Conservation (phyloP, 2,888 invertebrate genomes). For the Acrobasis consociella region DNA sequence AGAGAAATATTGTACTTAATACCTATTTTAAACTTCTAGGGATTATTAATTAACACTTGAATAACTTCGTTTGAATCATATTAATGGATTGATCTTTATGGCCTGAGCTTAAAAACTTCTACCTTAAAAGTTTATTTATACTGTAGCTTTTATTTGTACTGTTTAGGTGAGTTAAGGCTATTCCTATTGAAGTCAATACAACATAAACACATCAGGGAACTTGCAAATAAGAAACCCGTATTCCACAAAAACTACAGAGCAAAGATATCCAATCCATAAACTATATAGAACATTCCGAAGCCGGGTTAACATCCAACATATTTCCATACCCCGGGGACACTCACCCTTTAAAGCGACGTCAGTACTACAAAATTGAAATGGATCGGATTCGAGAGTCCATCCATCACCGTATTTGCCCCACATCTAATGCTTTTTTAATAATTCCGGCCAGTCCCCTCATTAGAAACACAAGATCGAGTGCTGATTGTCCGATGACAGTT, state of each 20-base stretch:
- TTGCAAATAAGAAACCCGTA: not conserved
- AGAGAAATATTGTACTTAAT: no score
- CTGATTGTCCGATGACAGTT: conserved; percentile 73
- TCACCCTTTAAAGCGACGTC: conserved; percentile 69
- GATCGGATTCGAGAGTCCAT: conserved; percentile 78
- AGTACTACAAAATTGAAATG: conserved; percentile 73
- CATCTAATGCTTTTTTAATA: conserved; percentile 81
- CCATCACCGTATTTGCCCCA: conserved; percentile 72
- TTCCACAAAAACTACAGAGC: not conserved
- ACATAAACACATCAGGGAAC: no score
- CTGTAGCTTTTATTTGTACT: no score
- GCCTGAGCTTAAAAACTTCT: no score
- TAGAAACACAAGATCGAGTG: conserved; percentile 67
- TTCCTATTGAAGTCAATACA: no score
- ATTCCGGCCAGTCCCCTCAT: conserved; percentile 66
- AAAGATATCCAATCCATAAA: conserved; percentile 2
- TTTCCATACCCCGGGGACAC: conserved; percentile 66
- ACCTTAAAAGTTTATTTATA: no score
- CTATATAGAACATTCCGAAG: conserved; percentile 25
- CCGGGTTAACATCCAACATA: conserved; percentile 57
- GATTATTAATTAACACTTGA: no score
- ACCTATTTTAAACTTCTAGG: no score
- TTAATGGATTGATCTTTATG: no score
- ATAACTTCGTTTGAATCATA: no score
- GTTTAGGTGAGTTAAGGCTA: no score